These are phyloP conservation scores for Cephus rjabovi DNA, from an alignment of 2,888 invertebrate genomes.

Conservation along the genomic window DNA sequence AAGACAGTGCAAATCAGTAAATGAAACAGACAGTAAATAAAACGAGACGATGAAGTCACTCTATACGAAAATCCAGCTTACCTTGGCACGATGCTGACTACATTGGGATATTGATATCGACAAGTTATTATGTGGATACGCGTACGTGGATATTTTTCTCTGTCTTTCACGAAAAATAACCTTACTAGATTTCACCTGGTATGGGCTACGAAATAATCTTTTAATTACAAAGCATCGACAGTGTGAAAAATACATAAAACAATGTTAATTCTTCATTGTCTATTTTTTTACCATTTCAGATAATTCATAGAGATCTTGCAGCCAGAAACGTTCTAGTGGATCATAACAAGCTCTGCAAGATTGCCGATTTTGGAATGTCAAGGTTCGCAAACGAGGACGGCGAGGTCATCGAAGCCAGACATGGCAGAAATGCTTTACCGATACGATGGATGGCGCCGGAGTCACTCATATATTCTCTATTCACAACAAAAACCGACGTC, in stretches of 20 bases:
- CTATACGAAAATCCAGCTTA: conserved; percentile 19
- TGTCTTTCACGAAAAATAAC: background rate
- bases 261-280: background rate
- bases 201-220: background rate
- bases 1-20: background rate
- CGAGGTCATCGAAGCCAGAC: conserved; percentile 68
- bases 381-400: conserved; percentile 71
- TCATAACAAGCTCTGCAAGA: conserved; percentile 88
- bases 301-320: conserved; percentile 87
- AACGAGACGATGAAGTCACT: conserved; percentile 32
- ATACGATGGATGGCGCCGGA: conserved; percentile 91
- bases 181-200: background rate
- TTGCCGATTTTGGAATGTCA: conserved; percentile 90
- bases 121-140: background rate
- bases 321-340: conserved; percentile 86
- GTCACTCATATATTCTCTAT: conserved; percentile 80
- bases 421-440: conserved; percentile 73
- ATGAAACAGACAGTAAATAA: conserved; percentile 21
- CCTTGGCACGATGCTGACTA: conserved; percentile 29
- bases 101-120: background rate
- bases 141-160: background rate
- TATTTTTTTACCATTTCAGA: conserved; percentile 67
- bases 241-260: background rate
- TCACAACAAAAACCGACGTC: conserved; percentile 85
- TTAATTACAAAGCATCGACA: background rate